Conservation (phyloP, 2,888 invertebrate genomes). For the Buathra laborator region DNA sequence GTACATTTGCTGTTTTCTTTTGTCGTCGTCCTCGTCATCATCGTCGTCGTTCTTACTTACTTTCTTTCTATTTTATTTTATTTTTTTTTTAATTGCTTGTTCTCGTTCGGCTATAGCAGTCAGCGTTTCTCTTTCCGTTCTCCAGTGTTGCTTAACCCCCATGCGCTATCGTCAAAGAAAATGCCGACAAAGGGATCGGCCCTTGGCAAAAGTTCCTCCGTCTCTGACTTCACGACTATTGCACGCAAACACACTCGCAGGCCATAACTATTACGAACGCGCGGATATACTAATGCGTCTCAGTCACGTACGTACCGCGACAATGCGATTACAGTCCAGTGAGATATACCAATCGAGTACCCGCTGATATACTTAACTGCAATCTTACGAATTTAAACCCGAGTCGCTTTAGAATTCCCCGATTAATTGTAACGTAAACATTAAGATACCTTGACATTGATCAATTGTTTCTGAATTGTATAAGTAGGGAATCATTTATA, state of each 20-base stretch:
- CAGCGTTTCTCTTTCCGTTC: neutral
- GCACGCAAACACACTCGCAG: conserved; percentile 9
- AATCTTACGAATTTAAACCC: neutral
- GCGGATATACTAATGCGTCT: neutral
- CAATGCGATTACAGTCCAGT: neutral
- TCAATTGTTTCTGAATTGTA: neutral
- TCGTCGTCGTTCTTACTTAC: conserved; percentile 49
- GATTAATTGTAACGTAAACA: neutral
- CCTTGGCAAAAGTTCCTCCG: conserved; percentile 11
- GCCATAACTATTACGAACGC: neutral
- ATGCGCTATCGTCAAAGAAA: conserved; percentile 32
- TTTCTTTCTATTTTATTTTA: conserved; percentile 16
- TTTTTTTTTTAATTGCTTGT: conserved; percentile 38
- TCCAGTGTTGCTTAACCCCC: neutral
- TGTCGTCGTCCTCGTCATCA: conserved; percentile 26
- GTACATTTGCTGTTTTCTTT: conserved; percentile 60
- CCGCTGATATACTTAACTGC: neutral
- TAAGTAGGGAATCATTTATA: neutral
- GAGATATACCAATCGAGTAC: neutral
- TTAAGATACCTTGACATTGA: neutral
- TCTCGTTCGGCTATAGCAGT: conserved; percentile 9
- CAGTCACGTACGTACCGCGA: conserved; percentile 5
- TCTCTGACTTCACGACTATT: neutral
- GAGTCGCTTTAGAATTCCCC: neutral
- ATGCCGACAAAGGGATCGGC: conserved; percentile 49